Evolutionary conservation across 2,797 vertebrate genomes (phyloP).

Genomic region (Bovichtus diacanthus): DNA sequence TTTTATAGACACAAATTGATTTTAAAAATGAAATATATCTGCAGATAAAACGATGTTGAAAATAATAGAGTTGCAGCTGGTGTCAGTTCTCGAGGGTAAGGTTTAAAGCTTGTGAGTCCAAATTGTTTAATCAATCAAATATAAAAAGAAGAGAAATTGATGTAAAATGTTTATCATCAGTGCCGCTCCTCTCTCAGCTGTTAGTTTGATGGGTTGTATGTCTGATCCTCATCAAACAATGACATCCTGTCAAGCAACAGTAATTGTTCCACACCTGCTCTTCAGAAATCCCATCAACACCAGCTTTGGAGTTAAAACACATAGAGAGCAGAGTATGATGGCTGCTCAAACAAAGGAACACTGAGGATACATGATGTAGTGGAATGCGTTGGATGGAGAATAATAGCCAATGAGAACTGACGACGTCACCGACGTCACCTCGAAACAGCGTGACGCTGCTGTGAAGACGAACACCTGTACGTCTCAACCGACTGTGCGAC

Average conservation of each 20-base stretch:
- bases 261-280: slow-evolving; percentile 1
- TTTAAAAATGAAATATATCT: neutral
- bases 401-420: slow-evolving; percentile 44
- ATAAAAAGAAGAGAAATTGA: neutral
- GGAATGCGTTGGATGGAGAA: neutral
- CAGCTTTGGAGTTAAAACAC: neutral
- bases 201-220: neutral
- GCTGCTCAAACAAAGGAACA: neutral
- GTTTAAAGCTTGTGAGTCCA: neutral
- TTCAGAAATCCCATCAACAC: slow-evolving; percentile 21
- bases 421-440: slow-evolving; percentile 27
- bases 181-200: neutral
- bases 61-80: neutral
- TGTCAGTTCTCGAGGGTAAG: neutral
- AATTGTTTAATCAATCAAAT: neutral
- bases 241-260: slow-evolving; percentile 17
- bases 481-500: neutral
- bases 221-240: slow-evolving; percentile 3
- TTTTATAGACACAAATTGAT: neutral
- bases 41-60: neutral
- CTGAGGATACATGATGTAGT: slow-evolving; percentile 1
- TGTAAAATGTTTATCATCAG: neutral
- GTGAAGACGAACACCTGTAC: slow-evolving; percentile 59
- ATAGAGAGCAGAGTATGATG: neutral
- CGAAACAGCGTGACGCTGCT: neutral